Conservation (phyloP, 2,113 vertebrate species). For the Willisornis vidua region DNA sequence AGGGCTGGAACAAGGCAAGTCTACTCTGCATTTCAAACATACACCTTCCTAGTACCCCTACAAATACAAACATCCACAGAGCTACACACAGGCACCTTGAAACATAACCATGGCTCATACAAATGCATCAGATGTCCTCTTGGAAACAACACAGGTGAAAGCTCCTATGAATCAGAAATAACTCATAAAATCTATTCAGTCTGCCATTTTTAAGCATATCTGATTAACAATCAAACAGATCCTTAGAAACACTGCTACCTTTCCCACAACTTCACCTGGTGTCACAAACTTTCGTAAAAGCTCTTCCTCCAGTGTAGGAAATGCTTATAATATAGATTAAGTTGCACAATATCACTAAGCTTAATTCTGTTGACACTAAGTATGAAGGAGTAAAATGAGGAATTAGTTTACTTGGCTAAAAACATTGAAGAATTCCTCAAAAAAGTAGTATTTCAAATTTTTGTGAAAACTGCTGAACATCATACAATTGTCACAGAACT, state of each 20-base stretch:
- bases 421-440: background rate
- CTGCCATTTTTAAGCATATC: background rate
- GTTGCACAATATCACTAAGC: background rate
- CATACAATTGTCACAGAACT: background rate
- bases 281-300: background rate
- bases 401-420: background rate
- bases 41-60: background rate
- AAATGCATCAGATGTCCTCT: background rate
- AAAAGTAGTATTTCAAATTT: background rate
- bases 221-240: background rate
- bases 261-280: background rate
- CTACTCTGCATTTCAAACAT: background rate
- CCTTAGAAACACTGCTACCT: background rate
- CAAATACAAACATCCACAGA: background rate
- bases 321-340: background rate
- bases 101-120: background rate
- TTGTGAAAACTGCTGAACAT: background rate
- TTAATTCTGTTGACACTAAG: background rate
- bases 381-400: background rate
- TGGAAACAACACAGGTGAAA: background rate
- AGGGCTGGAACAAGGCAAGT: background rate
- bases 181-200: background rate
- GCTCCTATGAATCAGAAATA: background rate
- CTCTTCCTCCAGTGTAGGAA: background rate
- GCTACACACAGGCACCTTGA: background rate